Evolutionary conservation across 2,113 vertebrate species (phyloP).

Genomic region (Peromyscus polionotus): DNA sequence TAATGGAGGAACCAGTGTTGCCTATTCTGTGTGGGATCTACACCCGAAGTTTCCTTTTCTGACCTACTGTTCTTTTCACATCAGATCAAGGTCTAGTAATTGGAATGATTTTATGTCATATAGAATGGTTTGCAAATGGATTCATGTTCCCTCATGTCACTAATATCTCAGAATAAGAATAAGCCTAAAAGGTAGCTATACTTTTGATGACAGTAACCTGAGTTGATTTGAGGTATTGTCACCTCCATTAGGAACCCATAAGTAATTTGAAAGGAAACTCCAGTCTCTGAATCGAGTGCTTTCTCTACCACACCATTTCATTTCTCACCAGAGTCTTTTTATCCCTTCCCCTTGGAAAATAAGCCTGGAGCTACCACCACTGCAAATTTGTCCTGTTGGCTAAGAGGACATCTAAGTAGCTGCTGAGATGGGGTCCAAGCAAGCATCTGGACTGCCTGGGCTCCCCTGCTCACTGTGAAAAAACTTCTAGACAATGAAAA

Average conservation of each 20-base stretch:
- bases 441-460: no score
- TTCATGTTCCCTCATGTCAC: neutral
- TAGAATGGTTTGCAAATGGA: neutral
- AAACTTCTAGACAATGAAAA: neutral
- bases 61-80: slow-evolving; percentile 5
- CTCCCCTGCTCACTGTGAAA: neutral
- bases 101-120: neutral
- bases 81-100: neutral
- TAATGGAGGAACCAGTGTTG: neutral
- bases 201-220: neutral
- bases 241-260: neutral
- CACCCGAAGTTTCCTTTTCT: neutral
- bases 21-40: neutral
- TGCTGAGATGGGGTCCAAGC: neutral
- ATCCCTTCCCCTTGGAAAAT: neutral
- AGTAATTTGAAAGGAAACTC: neutral
- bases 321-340: neutral
- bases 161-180: neutral
- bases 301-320: neutral
- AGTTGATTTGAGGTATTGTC: neutral
- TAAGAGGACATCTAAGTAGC: neutral
- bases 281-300: neutral
- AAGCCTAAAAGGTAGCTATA: neutral
- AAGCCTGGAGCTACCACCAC: neutral
- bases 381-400: neutral